A percentile compares a stretch with the other conserved stretches of the same genome.
These are phyloP conservation scores for Pogonomyrmex barbatus DNA, from an alignment of 1,140 invertebrate genomes.

Conservation along the genomic window DNA sequence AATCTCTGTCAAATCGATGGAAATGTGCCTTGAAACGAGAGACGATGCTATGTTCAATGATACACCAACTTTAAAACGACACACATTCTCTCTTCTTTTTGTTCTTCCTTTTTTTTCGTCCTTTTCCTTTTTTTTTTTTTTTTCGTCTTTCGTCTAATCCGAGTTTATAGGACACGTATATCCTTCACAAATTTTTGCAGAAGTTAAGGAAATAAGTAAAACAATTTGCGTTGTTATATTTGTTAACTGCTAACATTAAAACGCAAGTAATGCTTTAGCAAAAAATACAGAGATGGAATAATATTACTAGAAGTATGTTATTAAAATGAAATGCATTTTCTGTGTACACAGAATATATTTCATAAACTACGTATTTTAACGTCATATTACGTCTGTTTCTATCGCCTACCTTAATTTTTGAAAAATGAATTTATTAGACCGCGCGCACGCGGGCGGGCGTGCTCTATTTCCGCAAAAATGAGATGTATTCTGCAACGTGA, in stretches of 20 bases:
- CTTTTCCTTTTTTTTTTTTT: not conserved
- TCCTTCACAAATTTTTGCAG: not conserved
- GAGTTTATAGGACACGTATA: not conserved
- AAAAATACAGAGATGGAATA: not conserved
- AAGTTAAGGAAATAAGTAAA: not conserved
- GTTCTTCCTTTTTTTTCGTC: not conserved
- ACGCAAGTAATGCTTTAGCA: not conserved
- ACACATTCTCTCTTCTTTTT: not conserved
- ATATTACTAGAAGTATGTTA: not conserved
- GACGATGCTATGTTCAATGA: not conserved
- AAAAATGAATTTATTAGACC: conserved; percentile 63
- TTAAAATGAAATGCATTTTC: conserved; percentile 15
- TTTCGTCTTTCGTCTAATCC: not conserved
- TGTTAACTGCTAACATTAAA: conserved; percentile 6
- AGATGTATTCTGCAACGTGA: conserved; percentile 54
- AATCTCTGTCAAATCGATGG: conserved; percentile 37
- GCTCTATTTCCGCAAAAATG: conserved; percentile 53
- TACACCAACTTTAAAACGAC: not conserved
- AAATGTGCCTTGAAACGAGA: not conserved
- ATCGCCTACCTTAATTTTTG: conserved; percentile 48
- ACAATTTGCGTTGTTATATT: not conserved
- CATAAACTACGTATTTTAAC: conserved; percentile 34
- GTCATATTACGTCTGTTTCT: conserved; percentile 47
- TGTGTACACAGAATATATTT: not conserved
- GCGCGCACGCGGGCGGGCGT: not conserved